Base-by-base conservation (phyloP, 2,888 invertebrate genomes). In the Temnothorax rugatulus region DNA sequence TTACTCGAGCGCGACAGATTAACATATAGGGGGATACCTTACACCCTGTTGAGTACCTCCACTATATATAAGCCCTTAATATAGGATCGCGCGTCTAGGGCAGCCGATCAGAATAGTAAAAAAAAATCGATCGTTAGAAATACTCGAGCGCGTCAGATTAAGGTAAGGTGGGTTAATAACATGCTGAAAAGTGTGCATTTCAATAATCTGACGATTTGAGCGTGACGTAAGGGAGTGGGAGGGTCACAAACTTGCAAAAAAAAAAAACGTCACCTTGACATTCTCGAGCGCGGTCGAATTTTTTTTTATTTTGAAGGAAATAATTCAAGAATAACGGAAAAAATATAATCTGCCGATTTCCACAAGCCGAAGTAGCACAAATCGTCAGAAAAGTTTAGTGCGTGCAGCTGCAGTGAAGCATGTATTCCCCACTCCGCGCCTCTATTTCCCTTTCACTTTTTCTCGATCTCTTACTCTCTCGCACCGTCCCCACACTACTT, bases 21-120 rank as follows among this genome's bases (percentile, higher is more conserved):
- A 34, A 34, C 34, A 34, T 34, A 34, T 34, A 89, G n/a, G 52
- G 52, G 52, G n/a, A 52, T 52, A 52, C 52, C 52, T 52, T 52
- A 8, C 52, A 52, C 52, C 52, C 52, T 52, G 52, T 52, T 52
- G 52, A 52, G 52, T 52, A 52, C 52, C 52, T 52, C 52, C 52
- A 52, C 52, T 52, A n/a, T n/a, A n/a, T 52, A 52, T 52, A 52
- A 52, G 52, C 52, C n/a, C 8, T 52, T 52, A 52, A 52, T 52
- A 52, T 52, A 52, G n/a, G 52, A 52, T 52, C 52, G 5, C 52
- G 52, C 52, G 52, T 52, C 18, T n/a, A n/a, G 52, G 52, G n/a
- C 52, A 52, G 52, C 52, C 52, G 52, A 52, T 52, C 52, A 52
- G 52, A 52, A 52, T 52, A 52, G 52, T 52, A 52, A 52, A 52